These are phyloP conservation scores for Syngnathus rostellatus DNA, from an alignment of 2,797 vertebrate genomes.

Conservation along the genomic window DNA sequence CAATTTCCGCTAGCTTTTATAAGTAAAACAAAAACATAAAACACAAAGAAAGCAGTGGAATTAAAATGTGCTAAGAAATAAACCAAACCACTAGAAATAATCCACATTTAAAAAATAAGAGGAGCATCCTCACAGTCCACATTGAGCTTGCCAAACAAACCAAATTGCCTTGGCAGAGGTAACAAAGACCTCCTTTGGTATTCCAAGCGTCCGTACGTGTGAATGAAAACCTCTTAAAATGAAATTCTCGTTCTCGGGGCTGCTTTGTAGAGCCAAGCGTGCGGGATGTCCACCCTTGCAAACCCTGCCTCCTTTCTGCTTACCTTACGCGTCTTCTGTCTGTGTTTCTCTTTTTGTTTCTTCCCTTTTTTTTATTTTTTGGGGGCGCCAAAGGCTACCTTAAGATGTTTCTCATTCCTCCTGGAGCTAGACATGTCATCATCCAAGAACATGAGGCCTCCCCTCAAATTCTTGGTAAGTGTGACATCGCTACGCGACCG, in stretches of 20 bases:
- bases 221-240: background rate
- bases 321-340: conserved; percentile 67
- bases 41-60: too few species aligned
- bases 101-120: background rate
- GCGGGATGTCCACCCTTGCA: conserved; percentile 70
- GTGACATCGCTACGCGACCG: conserved; percentile 16
- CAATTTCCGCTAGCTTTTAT: too few species aligned
- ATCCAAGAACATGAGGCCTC: conserved; percentile 96
- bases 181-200: conserved; percentile 5
- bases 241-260: background rate
- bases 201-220: background rate
- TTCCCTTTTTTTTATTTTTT: conserved; percentile 16
- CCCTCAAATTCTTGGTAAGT: conserved; percentile 99
- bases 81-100: too few species aligned
- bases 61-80: too few species aligned
- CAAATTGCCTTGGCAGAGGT: background rate
- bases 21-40: too few species aligned
- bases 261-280: conserved; percentile 48
- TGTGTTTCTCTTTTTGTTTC: conserved; percentile 59
- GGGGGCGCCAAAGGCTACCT: conserved; percentile 81
- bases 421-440: conserved; percentile 93
- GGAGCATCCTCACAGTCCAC: background rate
- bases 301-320: conserved; percentile 21
- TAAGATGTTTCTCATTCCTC: conserved; percentile 99
- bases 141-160: background rate